Conservation (phyloP, 1,140 invertebrate genomes). For the Drosophila orena region DNA sequence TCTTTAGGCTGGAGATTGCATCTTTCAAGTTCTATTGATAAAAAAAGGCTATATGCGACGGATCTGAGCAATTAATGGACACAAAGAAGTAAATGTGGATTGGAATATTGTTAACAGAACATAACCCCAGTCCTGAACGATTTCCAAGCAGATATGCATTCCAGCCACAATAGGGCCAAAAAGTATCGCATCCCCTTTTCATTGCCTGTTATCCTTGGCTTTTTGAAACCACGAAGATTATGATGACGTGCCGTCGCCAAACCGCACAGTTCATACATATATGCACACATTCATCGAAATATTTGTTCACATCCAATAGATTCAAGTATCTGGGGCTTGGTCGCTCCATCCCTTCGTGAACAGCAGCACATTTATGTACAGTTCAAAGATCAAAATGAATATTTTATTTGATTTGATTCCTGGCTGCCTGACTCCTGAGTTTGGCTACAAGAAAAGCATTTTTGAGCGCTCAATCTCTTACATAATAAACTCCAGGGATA, state of each 20-base stretch:
- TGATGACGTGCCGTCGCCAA: slow-evolving; percentile 67
- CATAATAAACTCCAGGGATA: slow-evolving; percentile 74
- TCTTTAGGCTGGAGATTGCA: slow-evolving; percentile 45
- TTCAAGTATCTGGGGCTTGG: slow-evolving; percentile 38
- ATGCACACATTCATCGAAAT: slow-evolving; percentile 14
- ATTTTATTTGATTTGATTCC: slow-evolving; percentile 80
- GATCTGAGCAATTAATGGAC: slow-evolving; percentile 49
- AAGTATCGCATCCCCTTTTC: neutral
- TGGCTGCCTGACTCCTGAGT: slow-evolving; percentile 40
- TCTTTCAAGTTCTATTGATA: neutral
- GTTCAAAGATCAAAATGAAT: slow-evolving; percentile 82
- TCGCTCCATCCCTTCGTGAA: neutral
- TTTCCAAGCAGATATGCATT: slow-evolving; percentile 39
- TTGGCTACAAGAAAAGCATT: slow-evolving; percentile 71
- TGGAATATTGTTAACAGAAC: slow-evolving; percentile 34
- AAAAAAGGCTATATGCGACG: neutral
- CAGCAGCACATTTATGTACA: slow-evolving; percentile 74
- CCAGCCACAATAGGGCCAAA: slow-evolving; percentile 5
- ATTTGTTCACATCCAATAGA: slow-evolving; percentile 33
- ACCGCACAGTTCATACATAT: slow-evolving; percentile 49
- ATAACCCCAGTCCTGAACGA: slow-evolving; percentile 51
- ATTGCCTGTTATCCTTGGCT: slow-evolving; percentile 1
- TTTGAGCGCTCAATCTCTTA: slow-evolving; percentile 67
- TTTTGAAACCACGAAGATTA: slow-evolving; percentile 20
- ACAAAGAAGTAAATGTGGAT: slow-evolving; percentile 20